Percentiles rank a stretch among this genome's conserved stretches.
These are phyloP conservation scores for Marasmarcha lunaedactyla DNA, from an alignment of 2,888 invertebrate genomes.

Conservation along the genomic window DNA sequence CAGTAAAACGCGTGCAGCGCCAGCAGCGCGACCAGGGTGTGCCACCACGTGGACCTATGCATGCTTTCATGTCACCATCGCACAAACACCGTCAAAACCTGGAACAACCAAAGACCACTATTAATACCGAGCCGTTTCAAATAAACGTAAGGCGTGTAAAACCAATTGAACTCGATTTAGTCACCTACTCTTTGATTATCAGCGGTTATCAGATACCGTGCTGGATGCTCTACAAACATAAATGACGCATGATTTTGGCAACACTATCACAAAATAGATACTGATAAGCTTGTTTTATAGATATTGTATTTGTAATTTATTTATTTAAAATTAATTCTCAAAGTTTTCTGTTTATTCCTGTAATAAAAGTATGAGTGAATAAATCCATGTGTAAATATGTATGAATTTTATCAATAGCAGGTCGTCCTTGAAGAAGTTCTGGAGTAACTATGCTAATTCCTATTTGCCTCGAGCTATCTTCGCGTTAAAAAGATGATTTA, in stretches of 20 bases:
- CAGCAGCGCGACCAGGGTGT: slow-evolving; percentile 31
- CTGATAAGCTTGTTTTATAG: no score
- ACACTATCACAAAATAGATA: slow-evolving; percentile 18
- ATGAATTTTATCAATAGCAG: neutral
- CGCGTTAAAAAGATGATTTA: slow-evolving; percentile 6
- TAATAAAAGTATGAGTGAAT: no score
- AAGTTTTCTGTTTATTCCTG: no score
- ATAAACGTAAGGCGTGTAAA: no score
- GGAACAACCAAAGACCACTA: slow-evolving; percentile 18
- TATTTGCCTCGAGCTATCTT: slow-evolving; percentile 1
- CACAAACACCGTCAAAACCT: slow-evolving; percentile 27
- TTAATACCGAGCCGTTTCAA: no score
- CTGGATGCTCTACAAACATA: slow-evolving; percentile 12
- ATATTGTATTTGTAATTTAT: no score
- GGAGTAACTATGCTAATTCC: neutral
- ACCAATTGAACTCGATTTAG: slow-evolving; percentile 14
- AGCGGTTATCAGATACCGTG: slow-evolving; percentile 28
- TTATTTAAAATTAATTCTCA: no score
- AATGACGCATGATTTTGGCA: slow-evolving; percentile 27
- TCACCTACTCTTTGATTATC: slow-evolving; percentile 55
- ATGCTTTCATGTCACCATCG: slow-evolving; percentile 61
- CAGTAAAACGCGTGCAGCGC: slow-evolving; percentile 31
- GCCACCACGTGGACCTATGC: slow-evolving; percentile 48
- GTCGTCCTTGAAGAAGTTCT: no score
- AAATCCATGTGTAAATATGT: neutral